phyloP scores from a whole-genome alignment of 2,888 invertebrate genomes.

The Ormia ochracea region DNA sequence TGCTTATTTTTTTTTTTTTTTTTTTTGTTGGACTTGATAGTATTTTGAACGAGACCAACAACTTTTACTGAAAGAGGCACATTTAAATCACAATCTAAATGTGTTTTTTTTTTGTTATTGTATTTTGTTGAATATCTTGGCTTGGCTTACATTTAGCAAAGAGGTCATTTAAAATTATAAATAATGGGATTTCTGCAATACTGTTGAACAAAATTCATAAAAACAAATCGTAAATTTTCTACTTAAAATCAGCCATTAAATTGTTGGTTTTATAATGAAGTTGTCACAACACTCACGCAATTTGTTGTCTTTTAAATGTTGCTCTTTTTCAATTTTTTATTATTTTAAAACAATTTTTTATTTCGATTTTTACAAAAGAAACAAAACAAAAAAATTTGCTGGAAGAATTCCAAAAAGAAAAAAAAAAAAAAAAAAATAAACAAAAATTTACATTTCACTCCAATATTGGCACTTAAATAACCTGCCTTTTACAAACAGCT shows the following conservation, averaged over 20 bases:
- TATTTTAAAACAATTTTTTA: slow-evolving; percentile 7
- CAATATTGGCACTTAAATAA: slow-evolving; percentile 52
- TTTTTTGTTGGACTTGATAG: background rate
- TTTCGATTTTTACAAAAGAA: background rate
- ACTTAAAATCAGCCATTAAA: slow-evolving; percentile 61
- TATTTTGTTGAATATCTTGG: background rate
- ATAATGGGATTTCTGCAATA: slow-evolving; percentile 49
- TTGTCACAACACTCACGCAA: slow-evolving; percentile 63
- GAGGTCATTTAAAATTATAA: slow-evolving; percentile 61
- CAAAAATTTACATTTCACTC: slow-evolving; percentile 44
- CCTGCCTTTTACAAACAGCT: slow-evolving; percentile 25
- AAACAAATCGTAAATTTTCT: slow-evolving; percentile 63
- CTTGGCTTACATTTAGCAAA: background rate
- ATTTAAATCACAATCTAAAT: too few relatives aligned
- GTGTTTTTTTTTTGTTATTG: background rate
- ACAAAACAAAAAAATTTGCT: too few relatives aligned
- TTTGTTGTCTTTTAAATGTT: background rate
- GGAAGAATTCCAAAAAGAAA: too few relatives aligned
- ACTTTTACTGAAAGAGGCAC: background rate
- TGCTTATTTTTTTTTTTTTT: background rate
- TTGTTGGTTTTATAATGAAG: slow-evolving; percentile 61
- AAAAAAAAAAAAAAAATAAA: background rate
- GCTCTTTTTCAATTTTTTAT: background rate
- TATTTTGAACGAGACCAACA: background rate
- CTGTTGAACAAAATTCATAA: slow-evolving; percentile 37